Evolutionary conservation across 2,888 invertebrate genomes (phyloP).

Genomic region (Tuta absoluta): DNA sequence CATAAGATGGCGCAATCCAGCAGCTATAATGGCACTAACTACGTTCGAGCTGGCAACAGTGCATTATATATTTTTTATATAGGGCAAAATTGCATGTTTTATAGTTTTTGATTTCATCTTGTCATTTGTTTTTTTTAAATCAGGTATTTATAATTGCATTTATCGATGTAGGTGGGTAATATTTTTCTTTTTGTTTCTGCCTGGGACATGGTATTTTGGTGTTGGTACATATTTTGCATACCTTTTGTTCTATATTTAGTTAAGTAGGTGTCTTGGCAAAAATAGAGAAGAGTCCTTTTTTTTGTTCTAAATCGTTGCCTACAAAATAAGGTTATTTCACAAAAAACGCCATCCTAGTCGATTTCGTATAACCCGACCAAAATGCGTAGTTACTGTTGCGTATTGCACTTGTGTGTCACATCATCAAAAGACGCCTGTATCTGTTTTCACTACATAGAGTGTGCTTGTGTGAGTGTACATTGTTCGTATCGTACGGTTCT

Average conservation of each 20-base stretch:
- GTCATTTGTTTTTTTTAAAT: slow-evolving; percentile 6
- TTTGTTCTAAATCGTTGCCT: neutral
- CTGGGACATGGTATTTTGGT: slow-evolving; percentile 28
- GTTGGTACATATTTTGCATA: slow-evolving; percentile 28
- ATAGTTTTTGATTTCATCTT: slow-evolving; percentile 1
- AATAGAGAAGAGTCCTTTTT: too few species aligned
- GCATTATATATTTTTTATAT: slow-evolving; percentile 9
- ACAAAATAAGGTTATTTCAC: neutral
- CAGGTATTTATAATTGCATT: too few species aligned
- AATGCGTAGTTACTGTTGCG: slow-evolving; percentile 35
- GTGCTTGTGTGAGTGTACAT: slow-evolving; percentile 71
- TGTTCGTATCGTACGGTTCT: slow-evolving; percentile 48
- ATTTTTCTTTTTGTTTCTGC: neutral
- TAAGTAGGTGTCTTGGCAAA: neutral
- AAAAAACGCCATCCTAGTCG: too few species aligned
- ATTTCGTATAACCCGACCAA: slow-evolving; percentile 48
- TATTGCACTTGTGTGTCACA: slow-evolving; percentile 32
- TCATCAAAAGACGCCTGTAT: slow-evolving; percentile 37
- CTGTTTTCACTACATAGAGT: slow-evolving; percentile 43
- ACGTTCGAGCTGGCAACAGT: slow-evolving; percentile 34
- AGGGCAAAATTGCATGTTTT: slow-evolving; percentile 18
- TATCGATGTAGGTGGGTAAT: slow-evolving; percentile 30
- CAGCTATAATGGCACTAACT: neutral
- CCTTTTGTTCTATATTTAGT: neutral
- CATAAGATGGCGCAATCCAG: slow-evolving; percentile 58